phyloP scores from a whole-genome alignment of 2,113 vertebrate genomes.

The Ptychochromis oligacanthus region DNA sequence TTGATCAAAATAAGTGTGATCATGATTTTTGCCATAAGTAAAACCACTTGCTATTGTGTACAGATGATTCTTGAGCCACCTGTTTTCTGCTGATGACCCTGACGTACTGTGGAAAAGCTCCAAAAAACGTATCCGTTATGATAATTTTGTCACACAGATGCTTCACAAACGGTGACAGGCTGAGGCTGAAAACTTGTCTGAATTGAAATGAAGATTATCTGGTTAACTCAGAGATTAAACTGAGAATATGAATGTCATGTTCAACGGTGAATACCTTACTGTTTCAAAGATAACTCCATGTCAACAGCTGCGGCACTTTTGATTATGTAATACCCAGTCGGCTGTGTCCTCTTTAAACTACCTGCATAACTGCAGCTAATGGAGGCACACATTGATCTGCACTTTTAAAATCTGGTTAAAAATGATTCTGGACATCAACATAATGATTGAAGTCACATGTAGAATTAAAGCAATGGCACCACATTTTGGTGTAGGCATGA shows the following conservation, averaged over 20 bases:
- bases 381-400: not conserved
- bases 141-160: not conserved
- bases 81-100: not conserved
- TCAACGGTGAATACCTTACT: not conserved
- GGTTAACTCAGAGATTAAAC: not conserved
- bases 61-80: not conserved
- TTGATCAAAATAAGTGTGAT: not conserved
- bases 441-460: not conserved
- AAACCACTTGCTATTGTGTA: not conserved
- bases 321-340: constrained; percentile 16
- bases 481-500: not conserved
- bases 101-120: not conserved
- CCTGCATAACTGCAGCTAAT: constrained; percentile 5
- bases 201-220: not conserved
- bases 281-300: not conserved
- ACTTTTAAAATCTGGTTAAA: not conserved
- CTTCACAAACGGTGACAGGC: not conserved
- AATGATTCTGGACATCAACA: not conserved
- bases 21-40: not conserved
- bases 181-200: not conserved
- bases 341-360: not conserved
- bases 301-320: constrained; percentile 24
- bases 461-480: not conserved
- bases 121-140: not conserved
- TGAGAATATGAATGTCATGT: not conserved